Conservation (phyloP, 2,888 invertebrate genomes). For the Hofmannophila pseudospretella region DNA sequence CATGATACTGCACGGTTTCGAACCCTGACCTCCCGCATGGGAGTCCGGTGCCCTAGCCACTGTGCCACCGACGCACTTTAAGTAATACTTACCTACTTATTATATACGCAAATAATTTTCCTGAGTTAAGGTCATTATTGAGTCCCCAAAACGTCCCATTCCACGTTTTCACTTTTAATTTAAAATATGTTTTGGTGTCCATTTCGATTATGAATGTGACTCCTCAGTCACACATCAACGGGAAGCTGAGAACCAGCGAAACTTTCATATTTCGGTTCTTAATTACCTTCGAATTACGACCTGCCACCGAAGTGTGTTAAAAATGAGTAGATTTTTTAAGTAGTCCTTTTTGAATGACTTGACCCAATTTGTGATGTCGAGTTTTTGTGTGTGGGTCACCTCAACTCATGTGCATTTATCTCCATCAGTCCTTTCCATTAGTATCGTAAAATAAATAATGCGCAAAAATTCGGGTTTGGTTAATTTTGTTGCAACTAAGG, state of each 20-base stretch:
- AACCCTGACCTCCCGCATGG: no score
- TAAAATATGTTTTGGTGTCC: not conserved
- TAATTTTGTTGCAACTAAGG: no score
- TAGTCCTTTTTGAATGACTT: constrained; percentile 41
- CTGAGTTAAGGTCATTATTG: constrained; percentile 1
- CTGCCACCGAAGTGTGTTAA: constrained; percentile 25
- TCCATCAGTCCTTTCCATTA: constrained; percentile 49
- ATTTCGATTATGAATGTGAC: constrained; percentile 2
- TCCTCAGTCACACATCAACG: constrained; percentile 5
- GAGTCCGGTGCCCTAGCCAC: no score
- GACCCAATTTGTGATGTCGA: constrained; percentile 51
- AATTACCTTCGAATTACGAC: constrained; percentile 43
- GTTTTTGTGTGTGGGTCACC: constrained; percentile 41
- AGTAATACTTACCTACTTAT: no score
- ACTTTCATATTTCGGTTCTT: constrained; percentile 33
- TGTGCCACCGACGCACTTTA: no score
- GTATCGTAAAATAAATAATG: constrained; percentile 31
- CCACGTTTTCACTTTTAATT: constrained; percentile 1
- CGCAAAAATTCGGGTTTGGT: constrained; percentile 1
- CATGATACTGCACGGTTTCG: no score
- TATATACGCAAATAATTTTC: no score
- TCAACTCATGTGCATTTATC: constrained; percentile 55
- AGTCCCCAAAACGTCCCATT: not conserved
- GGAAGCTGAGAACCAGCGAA: constrained; percentile 15
- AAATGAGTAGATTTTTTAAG: constrained; percentile 38